These are phyloP conservation scores for Anisognathus igniventris DNA, from an alignment of 2,797 vertebrate genomes.

Conservation along the genomic window DNA sequence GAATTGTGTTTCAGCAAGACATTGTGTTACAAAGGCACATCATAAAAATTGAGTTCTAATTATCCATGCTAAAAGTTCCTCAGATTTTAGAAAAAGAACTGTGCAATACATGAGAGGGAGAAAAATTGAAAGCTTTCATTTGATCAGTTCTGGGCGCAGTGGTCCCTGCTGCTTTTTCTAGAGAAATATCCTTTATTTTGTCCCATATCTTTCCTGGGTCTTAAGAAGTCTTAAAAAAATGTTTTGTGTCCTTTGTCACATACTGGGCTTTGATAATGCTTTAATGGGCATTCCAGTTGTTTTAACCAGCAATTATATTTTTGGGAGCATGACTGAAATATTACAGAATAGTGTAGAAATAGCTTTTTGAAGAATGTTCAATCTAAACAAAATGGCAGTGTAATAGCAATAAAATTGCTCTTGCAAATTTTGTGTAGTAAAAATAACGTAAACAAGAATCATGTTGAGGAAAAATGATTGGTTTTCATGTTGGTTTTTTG, in stretches of 20 bases:
- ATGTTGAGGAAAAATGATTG: rapidly evolving
- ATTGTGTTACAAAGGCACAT: rapidly evolving
- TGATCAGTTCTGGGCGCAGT: not conserved
- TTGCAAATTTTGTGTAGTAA: not conserved
- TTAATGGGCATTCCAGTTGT: not conserved
- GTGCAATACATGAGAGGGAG: not conserved
- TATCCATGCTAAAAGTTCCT: not conserved
- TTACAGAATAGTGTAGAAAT: not conserved
- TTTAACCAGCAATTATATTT: not conserved
- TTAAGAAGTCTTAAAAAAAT: not conserved
- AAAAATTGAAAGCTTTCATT: not conserved
- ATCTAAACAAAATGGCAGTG: not conserved
- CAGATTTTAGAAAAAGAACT: not conserved
- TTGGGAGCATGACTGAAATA: not conserved
- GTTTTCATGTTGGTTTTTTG: not conserved
- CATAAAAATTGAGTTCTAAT: not conserved
- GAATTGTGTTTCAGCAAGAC: not conserved
- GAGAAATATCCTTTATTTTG: not conserved
- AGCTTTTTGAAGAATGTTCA: not conserved
- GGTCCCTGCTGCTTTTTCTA: not conserved
- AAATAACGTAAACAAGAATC: not conserved
- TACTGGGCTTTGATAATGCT: not conserved
- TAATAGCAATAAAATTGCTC: not conserved
- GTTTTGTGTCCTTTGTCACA: not conserved
- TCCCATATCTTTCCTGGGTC: not conserved